Base-by-base conservation (phyloP, 2,113 vertebrate genomes). In the Benitochromis conjunctus region DNA sequence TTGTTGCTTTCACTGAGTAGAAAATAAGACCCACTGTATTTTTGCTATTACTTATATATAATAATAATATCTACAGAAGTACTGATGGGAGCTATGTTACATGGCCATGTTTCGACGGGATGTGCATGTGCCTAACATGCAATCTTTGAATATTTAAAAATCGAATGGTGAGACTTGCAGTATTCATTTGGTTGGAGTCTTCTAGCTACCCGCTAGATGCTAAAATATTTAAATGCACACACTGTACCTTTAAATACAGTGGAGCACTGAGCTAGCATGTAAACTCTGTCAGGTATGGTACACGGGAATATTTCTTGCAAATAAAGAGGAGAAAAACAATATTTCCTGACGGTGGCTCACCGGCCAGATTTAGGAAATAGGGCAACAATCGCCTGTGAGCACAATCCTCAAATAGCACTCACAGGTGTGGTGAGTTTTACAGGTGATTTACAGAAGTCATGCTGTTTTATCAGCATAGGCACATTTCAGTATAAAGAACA, bases 121-220 rank as follows among this genome's bases (percentile, higher is more conserved):
- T 36, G 6, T 64, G 0, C 1, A 4, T 36, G 2, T 64, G 62
- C 36, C 34, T 24, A 24, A 11, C 13, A 14, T 9, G 2, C 62
- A 41, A 14, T 41, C 62, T 66, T 21, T 0, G 0, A 41, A 66
- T 41, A 1, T 11, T 11, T 43, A 9, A 11, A 12, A 43, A 43
- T 10, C 12, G 41, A 10, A 43, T 10, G 41, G 9, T 43, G 41
- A 43, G 41, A 43, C 41, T 12, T 11, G 11, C 11, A 43, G 41
- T 12, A 43, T 43, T 43, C 2, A 11, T 43, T 43, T 43, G 4
- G 11, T 43, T 43, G 10, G 10, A 43, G 11, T 38, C 41, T 43
- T 11, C 41, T 12, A 43, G 4, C 34, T 36, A 2, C 7, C 34
- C 7, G 34, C 34, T 36, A 36, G 7, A 3, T 5, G 29, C 29